Conservation (phyloP, 2,888 invertebrate genomes). For the Lamproptera curius region DNA sequence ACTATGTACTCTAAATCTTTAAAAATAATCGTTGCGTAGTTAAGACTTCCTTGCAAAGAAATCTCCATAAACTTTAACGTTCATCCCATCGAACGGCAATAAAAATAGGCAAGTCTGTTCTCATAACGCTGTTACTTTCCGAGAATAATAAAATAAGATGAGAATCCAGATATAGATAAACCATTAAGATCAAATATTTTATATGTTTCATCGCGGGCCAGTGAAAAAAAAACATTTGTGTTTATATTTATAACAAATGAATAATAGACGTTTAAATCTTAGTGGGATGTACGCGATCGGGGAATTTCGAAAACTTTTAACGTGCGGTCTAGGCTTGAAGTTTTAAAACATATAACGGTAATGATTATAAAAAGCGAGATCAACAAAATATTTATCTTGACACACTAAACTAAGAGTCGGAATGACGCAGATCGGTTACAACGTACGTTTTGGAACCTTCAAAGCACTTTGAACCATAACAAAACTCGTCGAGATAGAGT, state of each 20-base stretch:
- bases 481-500: constrained; percentile 29
- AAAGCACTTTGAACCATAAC: constrained; percentile 41
- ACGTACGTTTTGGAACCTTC: constrained; percentile 33
- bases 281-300: neutral
- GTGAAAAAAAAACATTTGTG: neutral
- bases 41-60: constrained; percentile 7
- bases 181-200: constrained; percentile 7
- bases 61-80: constrained; percentile 1
- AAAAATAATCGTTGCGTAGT: constrained; percentile 7
- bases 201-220: neutral
- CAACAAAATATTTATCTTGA: constrained; percentile 35
- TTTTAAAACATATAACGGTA: constrained; percentile 17
- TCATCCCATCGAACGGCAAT: constrained; percentile 11
- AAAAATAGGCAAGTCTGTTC: constrained; percentile 15
- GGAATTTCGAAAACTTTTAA: neutral
- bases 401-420: constrained; percentile 29
- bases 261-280: neutral
- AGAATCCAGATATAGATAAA: constrained; percentile 11
- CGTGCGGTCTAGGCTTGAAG: neutral
- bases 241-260: neutral
- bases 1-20: too few species aligned
- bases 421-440: constrained; percentile 41
- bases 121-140: constrained; percentile 17
- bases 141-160: constrained; percentile 17
- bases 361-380: constrained; percentile 24